Percentiles rank a stretch among this genome's conserved stretches.
These are phyloP conservation scores for Meteorus sp. DNA, from an alignment of 1,140 invertebrate species.

Conservation along the genomic window DNA sequence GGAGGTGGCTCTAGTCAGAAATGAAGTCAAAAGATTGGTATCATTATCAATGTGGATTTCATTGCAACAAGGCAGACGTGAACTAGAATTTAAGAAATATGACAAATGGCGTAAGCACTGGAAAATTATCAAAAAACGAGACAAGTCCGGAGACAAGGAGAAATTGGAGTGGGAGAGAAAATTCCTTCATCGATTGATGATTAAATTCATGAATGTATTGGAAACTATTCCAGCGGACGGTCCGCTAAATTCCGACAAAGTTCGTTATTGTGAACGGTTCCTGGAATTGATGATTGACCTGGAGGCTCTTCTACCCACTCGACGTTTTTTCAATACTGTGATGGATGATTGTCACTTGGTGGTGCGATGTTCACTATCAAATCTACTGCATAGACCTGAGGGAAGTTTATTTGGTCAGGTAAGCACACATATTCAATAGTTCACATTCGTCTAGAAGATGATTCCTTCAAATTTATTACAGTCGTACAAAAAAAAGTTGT, in stretches of 20 bases:
- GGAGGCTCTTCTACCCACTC: slow-evolving; percentile 90
- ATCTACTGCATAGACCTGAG: slow-evolving; percentile 74
- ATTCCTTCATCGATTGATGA: slow-evolving; percentile 86
- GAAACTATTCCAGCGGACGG: slow-evolving; percentile 71
- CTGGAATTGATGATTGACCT: slow-evolving; percentile 95
- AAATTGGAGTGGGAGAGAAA: slow-evolving; percentile 84
- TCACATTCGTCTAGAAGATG: no score
- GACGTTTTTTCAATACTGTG: slow-evolving; percentile 95
- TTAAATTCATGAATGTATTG: slow-evolving; percentile 87
- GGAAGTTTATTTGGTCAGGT: slow-evolving; percentile 92
- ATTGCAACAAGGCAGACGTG: slow-evolving; percentile 81
- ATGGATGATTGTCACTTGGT: slow-evolving; percentile 95
- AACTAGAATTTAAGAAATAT: slow-evolving; percentile 82
- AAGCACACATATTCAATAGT: slow-evolving; percentile 53
- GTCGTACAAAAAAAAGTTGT: slow-evolving; percentile 31
- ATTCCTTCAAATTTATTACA: slow-evolving; percentile 26
- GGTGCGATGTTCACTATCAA: slow-evolving; percentile 83
- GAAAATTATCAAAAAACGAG: slow-evolving; percentile 85
- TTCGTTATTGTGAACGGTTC: slow-evolving; percentile 93
- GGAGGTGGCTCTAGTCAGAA: slow-evolving; percentile 90
- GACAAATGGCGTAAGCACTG: slow-evolving; percentile 93
- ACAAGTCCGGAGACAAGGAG: slow-evolving; percentile 72
- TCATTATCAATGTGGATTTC: slow-evolving; percentile 94
- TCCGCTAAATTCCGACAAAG: slow-evolving; percentile 62
- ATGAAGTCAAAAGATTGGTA: slow-evolving; percentile 89